These are phyloP conservation scores for Aspidoscelis tigris DNA, from an alignment of 2,113 vertebrate genomes.

Conservation along the genomic window DNA sequence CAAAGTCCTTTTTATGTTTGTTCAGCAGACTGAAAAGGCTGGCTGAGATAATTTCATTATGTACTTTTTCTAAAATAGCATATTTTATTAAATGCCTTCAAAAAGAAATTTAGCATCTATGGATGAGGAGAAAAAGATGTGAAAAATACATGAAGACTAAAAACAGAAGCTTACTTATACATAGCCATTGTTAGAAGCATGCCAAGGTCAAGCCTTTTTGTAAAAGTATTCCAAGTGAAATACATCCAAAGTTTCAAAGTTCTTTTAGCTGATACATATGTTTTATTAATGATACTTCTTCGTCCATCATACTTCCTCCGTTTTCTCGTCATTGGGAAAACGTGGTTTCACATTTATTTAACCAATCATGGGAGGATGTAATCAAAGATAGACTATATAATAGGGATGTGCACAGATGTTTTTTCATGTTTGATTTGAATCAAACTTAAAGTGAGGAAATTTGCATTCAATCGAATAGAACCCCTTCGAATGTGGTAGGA, in stretches of 20 bases:
- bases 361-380: background rate
- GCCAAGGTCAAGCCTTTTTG: background rate
- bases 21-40: background rate
- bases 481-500: no score
- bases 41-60: conserved; percentile 15
- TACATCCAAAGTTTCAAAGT: no score
- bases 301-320: background rate
- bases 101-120: background rate
- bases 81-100: conserved; percentile 9
- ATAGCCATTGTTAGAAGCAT: background rate
- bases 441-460: no score
- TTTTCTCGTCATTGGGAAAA: no score
- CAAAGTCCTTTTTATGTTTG: conserved; percentile 21
- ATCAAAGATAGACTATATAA: background rate
- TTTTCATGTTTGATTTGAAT: no score
- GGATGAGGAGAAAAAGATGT: background rate
- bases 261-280: background rate
- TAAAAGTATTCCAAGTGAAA: background rate
- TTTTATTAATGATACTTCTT: background rate
- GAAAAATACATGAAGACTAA: background rate
- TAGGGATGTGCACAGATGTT: no score
- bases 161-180: background rate
- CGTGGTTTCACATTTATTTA: background rate
- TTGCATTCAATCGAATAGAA: no score
- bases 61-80: background rate